Evolutionary conservation across 37 sponge, comb jelly and placozoan species (phyloP).

Genomic region (Eunapius fragilis): DNA sequence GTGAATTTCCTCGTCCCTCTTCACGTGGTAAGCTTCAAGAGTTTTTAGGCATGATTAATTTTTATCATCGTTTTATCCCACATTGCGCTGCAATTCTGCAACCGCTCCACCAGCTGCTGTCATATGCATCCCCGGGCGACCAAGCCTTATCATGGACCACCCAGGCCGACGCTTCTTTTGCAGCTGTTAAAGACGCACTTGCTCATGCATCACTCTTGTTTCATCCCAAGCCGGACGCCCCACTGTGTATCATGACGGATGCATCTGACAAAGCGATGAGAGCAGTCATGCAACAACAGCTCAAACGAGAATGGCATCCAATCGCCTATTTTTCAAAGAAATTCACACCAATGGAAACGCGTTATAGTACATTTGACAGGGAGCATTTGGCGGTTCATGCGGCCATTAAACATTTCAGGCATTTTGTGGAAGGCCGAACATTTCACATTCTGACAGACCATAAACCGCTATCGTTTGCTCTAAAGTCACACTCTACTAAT

Average conservation of each 20-base stretch:
- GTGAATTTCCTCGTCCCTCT: slow-evolving; percentile 7
- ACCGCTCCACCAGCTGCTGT: no score
- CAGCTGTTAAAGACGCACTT: background rate
- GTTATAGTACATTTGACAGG: slow-evolving; percentile 69
- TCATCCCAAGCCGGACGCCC: background rate
- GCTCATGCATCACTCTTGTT: background rate
- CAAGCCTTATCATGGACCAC: background rate
- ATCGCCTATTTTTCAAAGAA: slow-evolving; percentile 29
- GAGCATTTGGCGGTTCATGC: no score
- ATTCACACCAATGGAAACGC: slow-evolving; percentile 44
- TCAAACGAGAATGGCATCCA: background rate
- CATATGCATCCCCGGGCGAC: slow-evolving; percentile 13
- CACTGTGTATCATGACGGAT: background rate
- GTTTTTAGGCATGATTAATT: slow-evolving; percentile 22
- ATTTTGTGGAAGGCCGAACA: no score
- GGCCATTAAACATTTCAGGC: no score
- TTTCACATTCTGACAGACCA: no score
- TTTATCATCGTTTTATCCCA: no score
- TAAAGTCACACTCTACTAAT: no score
- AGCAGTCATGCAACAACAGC: background rate
- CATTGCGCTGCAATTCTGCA: no score
- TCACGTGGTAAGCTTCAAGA: background rate
- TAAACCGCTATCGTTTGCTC: no score
- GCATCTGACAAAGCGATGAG: background rate
- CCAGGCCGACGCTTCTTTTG: background rate